Conservation (phyloP, 1,140 invertebrate genomes). For the Grapholita molesta region DNA sequence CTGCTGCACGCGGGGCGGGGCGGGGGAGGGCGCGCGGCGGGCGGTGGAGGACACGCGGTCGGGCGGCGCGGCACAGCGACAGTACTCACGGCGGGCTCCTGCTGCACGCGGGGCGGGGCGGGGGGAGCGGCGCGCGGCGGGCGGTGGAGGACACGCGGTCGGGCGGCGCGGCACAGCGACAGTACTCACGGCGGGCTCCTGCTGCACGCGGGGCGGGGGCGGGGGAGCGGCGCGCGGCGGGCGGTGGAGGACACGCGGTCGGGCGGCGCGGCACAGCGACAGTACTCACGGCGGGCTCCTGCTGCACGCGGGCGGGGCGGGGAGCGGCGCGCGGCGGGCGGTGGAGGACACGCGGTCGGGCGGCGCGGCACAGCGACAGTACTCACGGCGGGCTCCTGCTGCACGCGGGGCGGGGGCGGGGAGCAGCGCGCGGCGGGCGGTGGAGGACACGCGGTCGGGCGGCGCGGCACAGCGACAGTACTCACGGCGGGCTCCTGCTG, state of each 20-base stretch:
- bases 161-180: slow-evolving; percentile 43
- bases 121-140: slow-evolving; percentile 39
- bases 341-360: too few species aligned
- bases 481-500: slow-evolving; percentile 66
- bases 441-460: slow-evolving; percentile 57
- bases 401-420: background rate
- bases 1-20: slow-evolving; percentile 18
- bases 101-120: slow-evolving; percentile 69
- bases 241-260: background rate
- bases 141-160: slow-evolving; percentile 61
- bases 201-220: too few species aligned
- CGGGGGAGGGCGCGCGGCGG: slow-evolving; percentile 58
- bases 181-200: too few species aligned
- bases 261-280: slow-evolving; percentile 28
- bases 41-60: slow-evolving; percentile 37
- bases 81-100: slow-evolving; percentile 81
- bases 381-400: slow-evolving; percentile 62
- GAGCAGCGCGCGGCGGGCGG: slow-evolving; percentile 47
- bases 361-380: slow-evolving; percentile 73
- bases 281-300: slow-evolving; percentile 50
- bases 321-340: slow-evolving; percentile 35
- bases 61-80: slow-evolving; percentile 68
- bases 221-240: slow-evolving; percentile 41
- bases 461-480: too few species aligned
- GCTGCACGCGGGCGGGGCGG: slow-evolving; percentile 49